These are phyloP conservation scores for Delphinus delphis DNA, from an alignment of 2,113 vertebrate genomes.

Conservation along the genomic window DNA sequence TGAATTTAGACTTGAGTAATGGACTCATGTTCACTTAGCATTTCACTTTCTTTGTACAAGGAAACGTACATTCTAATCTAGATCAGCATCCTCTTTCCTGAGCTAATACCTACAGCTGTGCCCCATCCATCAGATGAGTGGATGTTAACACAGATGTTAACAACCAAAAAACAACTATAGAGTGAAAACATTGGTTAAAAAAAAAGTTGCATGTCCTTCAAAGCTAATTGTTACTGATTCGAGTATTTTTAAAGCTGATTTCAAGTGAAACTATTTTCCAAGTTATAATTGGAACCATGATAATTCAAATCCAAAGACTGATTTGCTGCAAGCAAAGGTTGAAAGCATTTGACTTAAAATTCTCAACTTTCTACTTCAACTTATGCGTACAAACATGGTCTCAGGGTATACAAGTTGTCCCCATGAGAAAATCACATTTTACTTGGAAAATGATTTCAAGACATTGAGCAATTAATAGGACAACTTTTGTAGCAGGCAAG, in stretches of 20 bases:
- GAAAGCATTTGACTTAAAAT: constrained; percentile 2
- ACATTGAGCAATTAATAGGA: background rate
- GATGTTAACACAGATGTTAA: constrained; percentile 2
- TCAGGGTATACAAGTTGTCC: background rate
- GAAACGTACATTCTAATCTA: background rate
- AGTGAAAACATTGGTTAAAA: background rate
- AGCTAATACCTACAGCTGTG: background rate
- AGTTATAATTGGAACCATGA: background rate
- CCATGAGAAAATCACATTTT: background rate
- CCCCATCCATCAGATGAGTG: background rate
- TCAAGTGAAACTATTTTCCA: background rate
- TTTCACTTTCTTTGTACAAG: constrained; percentile 3
- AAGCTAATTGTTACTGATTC: constrained; percentile 15
- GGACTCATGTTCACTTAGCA: background rate
- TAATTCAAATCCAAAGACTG: background rate
- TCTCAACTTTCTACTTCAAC: background rate
- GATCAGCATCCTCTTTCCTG: background rate
- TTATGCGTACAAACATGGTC: background rate
- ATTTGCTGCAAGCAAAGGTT: constrained; percentile 18
- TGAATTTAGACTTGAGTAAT: constrained; percentile 48
- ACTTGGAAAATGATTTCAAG: background rate
- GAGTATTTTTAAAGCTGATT: constrained; percentile 21
- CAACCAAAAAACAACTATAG: background rate
- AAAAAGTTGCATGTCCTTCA: background rate
- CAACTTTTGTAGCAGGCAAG: background rate